phyloP scores from a whole-genome alignment of 2,888 invertebrate species.

The Campoplex capitator region DNA sequence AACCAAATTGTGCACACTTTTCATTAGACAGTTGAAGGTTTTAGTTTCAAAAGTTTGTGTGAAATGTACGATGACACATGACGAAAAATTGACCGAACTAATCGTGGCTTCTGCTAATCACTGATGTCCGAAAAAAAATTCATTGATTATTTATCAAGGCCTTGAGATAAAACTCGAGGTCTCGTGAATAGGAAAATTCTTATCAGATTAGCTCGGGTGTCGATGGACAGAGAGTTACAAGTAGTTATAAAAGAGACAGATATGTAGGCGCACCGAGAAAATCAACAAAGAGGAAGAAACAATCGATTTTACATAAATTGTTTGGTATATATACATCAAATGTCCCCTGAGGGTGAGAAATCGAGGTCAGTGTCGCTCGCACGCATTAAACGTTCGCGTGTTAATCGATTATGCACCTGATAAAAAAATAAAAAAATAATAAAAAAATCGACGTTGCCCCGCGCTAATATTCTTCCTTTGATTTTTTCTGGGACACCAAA shows the following conservation, averaged over 20 bases:
- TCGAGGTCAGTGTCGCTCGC: conserved; percentile 73
- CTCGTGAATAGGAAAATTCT: conserved; percentile 29
- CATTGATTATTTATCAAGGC: not conserved
- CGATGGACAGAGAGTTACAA: conserved; percentile 40
- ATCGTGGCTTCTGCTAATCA: not conserved
- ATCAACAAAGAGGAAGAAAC: conserved; percentile 52
- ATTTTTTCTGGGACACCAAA: conserved; percentile 20
- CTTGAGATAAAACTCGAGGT: not conserved
- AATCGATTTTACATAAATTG: conserved; percentile 34
- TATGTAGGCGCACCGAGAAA: conserved; percentile 48
- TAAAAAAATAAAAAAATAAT: conserved; percentile 3
- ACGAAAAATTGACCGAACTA: not conserved
- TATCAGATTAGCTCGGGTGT: conserved; percentile 22
- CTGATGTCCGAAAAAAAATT: not conserved
- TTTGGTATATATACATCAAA: not conserved
- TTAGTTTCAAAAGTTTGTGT: not conserved
- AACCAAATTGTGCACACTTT: not conserved
- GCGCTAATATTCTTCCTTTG: conserved; percentile 20
- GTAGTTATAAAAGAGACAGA: conserved; percentile 28
- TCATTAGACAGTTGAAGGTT: not conserved
- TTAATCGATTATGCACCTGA: conserved; percentile 50
- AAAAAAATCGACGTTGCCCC: not conserved
- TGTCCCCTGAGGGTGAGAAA: conserved; percentile 70
- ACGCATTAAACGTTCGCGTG: conserved; percentile 64
- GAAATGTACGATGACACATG: not conserved